Evolutionary conservation across 2,113 vertebrate genomes (phyloP).

Genomic region (Poecilia latipinna): DNA sequence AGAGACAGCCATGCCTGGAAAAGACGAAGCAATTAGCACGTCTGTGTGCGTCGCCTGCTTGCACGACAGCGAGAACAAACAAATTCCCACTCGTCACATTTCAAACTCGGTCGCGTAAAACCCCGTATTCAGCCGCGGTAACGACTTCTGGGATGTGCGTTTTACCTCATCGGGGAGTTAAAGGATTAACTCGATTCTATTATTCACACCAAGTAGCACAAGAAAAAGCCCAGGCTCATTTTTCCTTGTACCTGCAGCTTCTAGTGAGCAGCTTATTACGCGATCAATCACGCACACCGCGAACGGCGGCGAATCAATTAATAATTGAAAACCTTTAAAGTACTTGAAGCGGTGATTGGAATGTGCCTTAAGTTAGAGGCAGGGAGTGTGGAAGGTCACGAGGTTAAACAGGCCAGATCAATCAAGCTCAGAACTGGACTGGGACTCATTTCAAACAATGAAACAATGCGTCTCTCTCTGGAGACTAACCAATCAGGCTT

Average conservation of each 20-base stretch:
- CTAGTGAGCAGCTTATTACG: constrained; percentile 44
- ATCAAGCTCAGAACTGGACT: constrained; percentile 39
- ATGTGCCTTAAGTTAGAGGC: constrained; percentile 47
- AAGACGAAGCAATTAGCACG: constrained; percentile 57
- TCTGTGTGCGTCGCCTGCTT: constrained; percentile 41
- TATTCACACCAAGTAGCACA: constrained; percentile 32
- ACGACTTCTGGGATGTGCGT: constrained; percentile 9
- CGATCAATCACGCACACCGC: constrained; percentile 48
- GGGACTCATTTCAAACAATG: constrained; percentile 25
- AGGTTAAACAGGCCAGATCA: constrained; percentile 68
- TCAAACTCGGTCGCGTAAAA: constrained; percentile 53
- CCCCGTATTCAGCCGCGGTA: constrained; percentile 7
- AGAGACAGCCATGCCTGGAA: constrained; percentile 33
- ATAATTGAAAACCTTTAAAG: constrained; percentile 66
- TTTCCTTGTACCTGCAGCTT: constrained; percentile 37
- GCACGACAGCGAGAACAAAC: constrained; percentile 34
- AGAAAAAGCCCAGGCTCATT: not conserved
- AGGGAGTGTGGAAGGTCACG: constrained; percentile 31
- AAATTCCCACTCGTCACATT: constrained; percentile 39
- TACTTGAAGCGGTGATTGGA: constrained; percentile 47
- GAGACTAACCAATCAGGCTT: constrained; percentile 4
- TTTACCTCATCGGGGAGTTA: constrained; percentile 31
- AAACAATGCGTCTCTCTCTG: not conserved
- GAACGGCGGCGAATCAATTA: constrained; percentile 57
- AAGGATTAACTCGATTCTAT: constrained; percentile 47